These are phyloP conservation scores for Sebastes aleutianus DNA, from an alignment of 2,797 vertebrate species.

Conservation along the genomic window DNA sequence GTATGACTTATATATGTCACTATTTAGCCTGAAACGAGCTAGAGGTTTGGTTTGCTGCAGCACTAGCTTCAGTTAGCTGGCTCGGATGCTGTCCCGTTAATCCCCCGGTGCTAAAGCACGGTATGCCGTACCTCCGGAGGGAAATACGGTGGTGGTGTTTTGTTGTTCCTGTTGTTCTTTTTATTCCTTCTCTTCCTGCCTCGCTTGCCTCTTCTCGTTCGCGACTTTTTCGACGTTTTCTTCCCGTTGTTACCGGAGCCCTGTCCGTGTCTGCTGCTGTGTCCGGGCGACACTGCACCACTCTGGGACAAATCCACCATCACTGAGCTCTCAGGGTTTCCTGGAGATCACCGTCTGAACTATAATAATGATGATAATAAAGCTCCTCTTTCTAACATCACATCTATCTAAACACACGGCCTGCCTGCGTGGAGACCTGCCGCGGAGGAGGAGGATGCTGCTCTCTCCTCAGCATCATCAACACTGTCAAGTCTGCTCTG, in stretches of 20 bases:
- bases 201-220: conserved; percentile 83
- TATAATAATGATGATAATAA: not conserved
- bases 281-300: conserved; percentile 48
- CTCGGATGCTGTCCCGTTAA: not conserved
- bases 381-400: not conserved
- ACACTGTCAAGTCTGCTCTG: not conserved
- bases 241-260: conserved; percentile 45
- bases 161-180: conserved; percentile 82
- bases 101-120: not conserved
- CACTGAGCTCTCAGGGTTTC: not conserved
- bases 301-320: conserved; percentile 61
- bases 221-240: conserved; percentile 71
- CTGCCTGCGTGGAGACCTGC: not conserved
- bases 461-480: conserved; percentile 67
- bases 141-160: conserved; percentile 90
- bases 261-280: conserved; percentile 30
- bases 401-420: not conserved
- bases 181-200: conserved; percentile 83
- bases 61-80: not conserved
- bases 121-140: conserved; percentile 88
- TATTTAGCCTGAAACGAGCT: not conserved
- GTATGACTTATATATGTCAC: not conserved
- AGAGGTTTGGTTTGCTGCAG: not conserved
- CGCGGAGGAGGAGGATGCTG: conserved; percentile 24
- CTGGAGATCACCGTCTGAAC: not conserved